These are phyloP conservation scores for Anser brachyrhynchus DNA, from an alignment of 2,113 vertebrate genomes.

Conservation along the genomic window DNA sequence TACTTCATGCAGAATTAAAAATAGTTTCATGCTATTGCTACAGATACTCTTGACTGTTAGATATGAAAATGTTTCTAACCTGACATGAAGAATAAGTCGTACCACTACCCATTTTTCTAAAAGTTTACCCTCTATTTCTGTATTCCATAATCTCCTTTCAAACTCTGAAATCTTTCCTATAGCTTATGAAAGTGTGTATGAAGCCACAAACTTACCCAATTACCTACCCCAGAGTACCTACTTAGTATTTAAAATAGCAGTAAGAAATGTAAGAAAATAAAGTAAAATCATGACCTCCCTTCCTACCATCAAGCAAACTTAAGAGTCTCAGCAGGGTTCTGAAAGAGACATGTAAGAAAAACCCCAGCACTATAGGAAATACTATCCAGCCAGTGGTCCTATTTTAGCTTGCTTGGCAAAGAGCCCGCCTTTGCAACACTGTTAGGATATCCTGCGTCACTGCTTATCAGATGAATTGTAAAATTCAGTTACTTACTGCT, in stretches of 20 bases:
- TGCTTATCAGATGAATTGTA: background rate
- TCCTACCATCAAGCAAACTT: background rate
- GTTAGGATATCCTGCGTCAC: background rate
- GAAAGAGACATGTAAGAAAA: background rate
- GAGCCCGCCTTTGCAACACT: background rate
- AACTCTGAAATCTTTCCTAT: background rate
- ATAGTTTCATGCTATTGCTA: background rate
- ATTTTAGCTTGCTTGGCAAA: background rate
- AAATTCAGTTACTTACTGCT: background rate
- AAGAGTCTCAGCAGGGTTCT: background rate
- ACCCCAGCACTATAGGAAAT: background rate
- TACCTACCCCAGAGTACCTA: background rate
- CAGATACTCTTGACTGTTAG: background rate
- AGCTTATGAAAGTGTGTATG: background rate
- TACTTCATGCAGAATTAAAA: background rate
- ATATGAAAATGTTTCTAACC: background rate
- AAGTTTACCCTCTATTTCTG: background rate
- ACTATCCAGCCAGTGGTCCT: background rate
- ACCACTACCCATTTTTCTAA: background rate
- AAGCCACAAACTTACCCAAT: background rate
- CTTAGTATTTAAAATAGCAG: background rate
- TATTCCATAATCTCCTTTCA: background rate
- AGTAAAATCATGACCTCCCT: background rate
- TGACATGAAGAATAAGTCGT: background rate
- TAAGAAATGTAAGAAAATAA: background rate